Percentiles rank a stretch among this genome's conserved stretches.
These are phyloP conservation scores for Ditula angustiorana DNA, from an alignment of 2,888 invertebrate genomes.

Conservation along the genomic window DNA sequence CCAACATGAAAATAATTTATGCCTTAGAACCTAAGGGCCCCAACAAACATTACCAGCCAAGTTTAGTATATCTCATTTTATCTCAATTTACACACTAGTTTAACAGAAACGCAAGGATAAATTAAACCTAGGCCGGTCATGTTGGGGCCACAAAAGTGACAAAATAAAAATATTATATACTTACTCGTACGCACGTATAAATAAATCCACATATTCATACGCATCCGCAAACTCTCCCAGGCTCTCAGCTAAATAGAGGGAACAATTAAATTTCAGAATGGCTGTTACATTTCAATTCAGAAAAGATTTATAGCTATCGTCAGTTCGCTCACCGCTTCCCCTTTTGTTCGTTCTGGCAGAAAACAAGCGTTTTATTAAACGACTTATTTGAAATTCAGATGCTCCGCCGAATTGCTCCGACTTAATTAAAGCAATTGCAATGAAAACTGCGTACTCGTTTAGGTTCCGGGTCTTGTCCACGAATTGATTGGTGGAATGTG, in stretches of 20 bases:
- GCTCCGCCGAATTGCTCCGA: constrained; percentile 37
- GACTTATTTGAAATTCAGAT: constrained; percentile 43
- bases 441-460: constrained; percentile 21
- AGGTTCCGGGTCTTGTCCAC: constrained; percentile 2
- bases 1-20: too few relatives aligned
- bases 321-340: constrained; percentile 37
- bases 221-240: constrained; percentile 14
- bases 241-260: constrained; percentile 21
- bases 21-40: too few relatives aligned
- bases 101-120: too few relatives aligned
- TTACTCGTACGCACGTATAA: too few relatives aligned
- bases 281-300: constrained; percentile 41
- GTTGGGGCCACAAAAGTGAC: too few relatives aligned
- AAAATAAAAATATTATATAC: too few relatives aligned
- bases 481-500: neutral
- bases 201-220: constrained; percentile 1
- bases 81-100: too few relatives aligned
- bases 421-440: constrained; percentile 37
- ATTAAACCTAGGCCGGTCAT: too few relatives aligned
- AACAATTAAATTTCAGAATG: constrained; percentile 39
- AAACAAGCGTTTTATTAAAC: constrained; percentile 42
- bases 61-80: too few relatives aligned
- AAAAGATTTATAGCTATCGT: constrained; percentile 38
- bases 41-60: too few relatives aligned
- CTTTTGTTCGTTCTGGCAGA: constrained; percentile 38